Base-by-base conservation (phyloP, 2,797 vertebrate genomes). In the Scomberomorus guttatus region DNA sequence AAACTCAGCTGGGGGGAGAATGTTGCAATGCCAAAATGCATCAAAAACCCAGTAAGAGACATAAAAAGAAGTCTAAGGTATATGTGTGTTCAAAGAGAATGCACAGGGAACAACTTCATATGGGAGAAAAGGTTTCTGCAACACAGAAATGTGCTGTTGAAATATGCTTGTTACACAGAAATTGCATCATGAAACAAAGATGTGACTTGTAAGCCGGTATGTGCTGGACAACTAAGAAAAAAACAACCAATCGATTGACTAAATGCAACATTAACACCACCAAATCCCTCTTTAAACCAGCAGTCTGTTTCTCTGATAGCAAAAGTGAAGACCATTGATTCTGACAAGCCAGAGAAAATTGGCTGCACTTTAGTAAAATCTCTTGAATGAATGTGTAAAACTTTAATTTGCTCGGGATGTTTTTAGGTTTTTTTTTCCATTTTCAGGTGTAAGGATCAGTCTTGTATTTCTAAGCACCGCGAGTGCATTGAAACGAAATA, bases 151-250 rank as follows among this genome's bases (percentile, higher is more conserved):
- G 20, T n/a, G 4, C 27, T 11, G 59, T 18, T 57, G 66, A 76
- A 84, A 63, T 39, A 1, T 60, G 72, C 75, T 82, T 80, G 72
- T 86, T 86, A 67, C 76, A 67, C 74, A 59, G 54, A 70, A 25
- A 22, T 87, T 82, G 66, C 81, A 76, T 84, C 87, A 84, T 20
- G 34, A 60, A 58, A 70, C 14, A 7, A 18, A 37, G 20, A 50
- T 58, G 46, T 42, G 51, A 66, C 55, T 42, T 9, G 46, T 34
- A 18, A 58, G 50, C 7, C 8, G 6, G 55, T 0, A 6, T n/a
- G 59, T n/a, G 56, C 44, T 1, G 42, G 24, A 66, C 5, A 27
- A 51, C 59, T 46, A 8, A 37, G 29, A 17, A 12, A 14, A 44
- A 17, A 62, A 63, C 46, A 59, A 39, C 5, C 15, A 17, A 63